Conservation (phyloP, 2,888 invertebrate genomes). For the Platycheirus rosarum region DNA sequence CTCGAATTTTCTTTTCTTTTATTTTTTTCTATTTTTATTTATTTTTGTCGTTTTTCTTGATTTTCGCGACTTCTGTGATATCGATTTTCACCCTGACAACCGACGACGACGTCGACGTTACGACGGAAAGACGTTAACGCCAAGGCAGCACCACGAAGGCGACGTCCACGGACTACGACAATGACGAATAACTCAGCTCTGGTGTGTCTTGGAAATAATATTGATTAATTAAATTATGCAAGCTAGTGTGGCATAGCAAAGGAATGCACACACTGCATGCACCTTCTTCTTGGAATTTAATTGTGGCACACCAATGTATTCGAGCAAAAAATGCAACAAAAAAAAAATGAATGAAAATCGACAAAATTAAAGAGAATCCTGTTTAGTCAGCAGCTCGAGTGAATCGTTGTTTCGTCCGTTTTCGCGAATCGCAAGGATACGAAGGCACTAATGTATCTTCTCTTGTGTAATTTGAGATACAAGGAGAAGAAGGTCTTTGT, state of each 20-base stretch:
- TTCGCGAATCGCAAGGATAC: conserved; percentile 55
- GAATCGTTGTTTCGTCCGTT: conserved; percentile 25
- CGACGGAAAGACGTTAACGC: conserved; percentile 14
- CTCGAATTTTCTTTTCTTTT: conserved; percentile 35
- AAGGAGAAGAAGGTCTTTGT: conserved; percentile 43
- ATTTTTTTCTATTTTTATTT: conserved; percentile 29
- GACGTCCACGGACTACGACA: conserved; percentile 29
- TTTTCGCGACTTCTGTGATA: conserved; percentile 64
- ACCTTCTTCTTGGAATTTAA: conserved; percentile 33
- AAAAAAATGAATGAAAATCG: background rate
- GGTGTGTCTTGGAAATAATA: conserved; percentile 58
- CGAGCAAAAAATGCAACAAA: too few species aligned
- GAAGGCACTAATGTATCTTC: conserved; percentile 49
- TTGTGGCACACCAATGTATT: too few species aligned
- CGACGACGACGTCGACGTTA: background rate
- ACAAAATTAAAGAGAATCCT: conserved; percentile 2
- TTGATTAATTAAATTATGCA: conserved; percentile 74
- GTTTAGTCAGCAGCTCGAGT: conserved; percentile 10
- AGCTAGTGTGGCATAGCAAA: conserved; percentile 36
- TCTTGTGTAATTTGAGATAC: conserved; percentile 60
- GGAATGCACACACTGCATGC: conserved; percentile 60
- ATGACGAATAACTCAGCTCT: conserved; percentile 37
- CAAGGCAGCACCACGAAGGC: conserved; percentile 13
- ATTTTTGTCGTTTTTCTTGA: conserved; percentile 28
- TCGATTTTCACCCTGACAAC: conserved; percentile 54